Evolutionary conservation across 2,113 vertebrate genomes (phyloP).

Genomic region (Megalops atlanticus): DNA sequence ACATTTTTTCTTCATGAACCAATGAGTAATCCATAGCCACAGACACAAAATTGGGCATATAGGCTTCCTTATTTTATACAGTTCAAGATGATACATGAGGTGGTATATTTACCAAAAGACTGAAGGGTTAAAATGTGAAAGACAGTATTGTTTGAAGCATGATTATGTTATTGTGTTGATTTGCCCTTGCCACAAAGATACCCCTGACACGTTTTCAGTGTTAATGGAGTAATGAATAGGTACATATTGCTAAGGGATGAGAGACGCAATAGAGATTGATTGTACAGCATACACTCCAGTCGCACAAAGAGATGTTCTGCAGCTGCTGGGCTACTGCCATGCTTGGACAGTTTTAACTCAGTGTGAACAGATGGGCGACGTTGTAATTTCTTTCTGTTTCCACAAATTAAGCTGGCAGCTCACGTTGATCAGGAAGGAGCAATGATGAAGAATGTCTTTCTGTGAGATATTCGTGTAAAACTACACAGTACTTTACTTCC

Average conservation of each 20-base stretch:
- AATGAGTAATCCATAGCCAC: no score
- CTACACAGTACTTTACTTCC: background rate
- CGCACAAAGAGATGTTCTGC: background rate
- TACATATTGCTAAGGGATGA: background rate
- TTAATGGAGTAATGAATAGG: background rate
- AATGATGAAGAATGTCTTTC: no score
- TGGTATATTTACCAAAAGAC: background rate
- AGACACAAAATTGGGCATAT: no score
- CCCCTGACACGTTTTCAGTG: background rate
- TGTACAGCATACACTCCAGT: background rate
- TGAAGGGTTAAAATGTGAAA: background rate
- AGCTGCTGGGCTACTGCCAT: background rate
- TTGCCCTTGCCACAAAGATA: background rate
- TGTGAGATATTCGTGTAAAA: background rate
- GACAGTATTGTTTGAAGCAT: no score
- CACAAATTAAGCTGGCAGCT: background rate
- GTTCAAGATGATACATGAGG: no score
- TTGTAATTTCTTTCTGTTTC: background rate
- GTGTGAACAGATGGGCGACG: background rate
- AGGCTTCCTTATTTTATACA: no score
- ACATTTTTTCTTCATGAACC: no score
- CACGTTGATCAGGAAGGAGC: background rate
- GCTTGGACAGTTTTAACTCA: background rate
- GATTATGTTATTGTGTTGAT: background rate
- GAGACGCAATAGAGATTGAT: conserved; percentile 4